Evolutionary conservation across 2,797 vertebrate species (phyloP).

Genomic region (Notolabrus celidotus): DNA sequence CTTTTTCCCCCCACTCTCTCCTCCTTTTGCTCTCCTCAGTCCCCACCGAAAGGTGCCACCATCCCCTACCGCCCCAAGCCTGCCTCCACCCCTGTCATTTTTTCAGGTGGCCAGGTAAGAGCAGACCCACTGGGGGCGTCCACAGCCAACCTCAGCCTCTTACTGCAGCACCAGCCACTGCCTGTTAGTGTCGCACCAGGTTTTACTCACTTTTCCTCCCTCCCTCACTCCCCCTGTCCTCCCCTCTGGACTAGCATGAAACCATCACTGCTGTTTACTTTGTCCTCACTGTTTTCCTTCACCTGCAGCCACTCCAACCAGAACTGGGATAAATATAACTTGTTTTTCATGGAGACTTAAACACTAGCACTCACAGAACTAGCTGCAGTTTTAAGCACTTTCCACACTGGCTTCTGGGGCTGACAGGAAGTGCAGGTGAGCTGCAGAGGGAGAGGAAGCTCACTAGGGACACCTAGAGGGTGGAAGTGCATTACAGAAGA

Average conservation of each 20-base stretch:
- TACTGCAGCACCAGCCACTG: constrained; percentile 99
- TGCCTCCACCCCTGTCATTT: constrained; percentile 99
- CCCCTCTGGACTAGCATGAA: constrained; percentile 65
- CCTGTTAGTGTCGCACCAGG: constrained; percentile 97
- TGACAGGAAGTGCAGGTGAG: too few relatives aligned
- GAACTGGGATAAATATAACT: constrained; percentile 48
- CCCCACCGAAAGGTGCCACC: constrained; percentile 99
- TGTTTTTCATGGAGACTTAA: too few relatives aligned
- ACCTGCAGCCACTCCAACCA: constrained; percentile 48
- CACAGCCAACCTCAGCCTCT: constrained; percentile 99
- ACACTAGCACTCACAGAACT: too few relatives aligned
- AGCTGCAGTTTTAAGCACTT: too few relatives aligned
- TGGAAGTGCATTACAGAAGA: constrained; percentile 8
- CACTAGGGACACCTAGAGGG: constrained; percentile 18
- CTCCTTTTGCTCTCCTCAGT: constrained; percentile 86
- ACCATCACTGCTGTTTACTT: constrained; percentile 64
- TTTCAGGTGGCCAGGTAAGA: constrained; percentile 99
- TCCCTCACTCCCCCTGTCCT: constrained; percentile 68
- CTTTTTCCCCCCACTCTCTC: constrained; percentile 56
- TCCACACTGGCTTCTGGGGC: too few relatives aligned
- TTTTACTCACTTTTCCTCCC: constrained; percentile 88
- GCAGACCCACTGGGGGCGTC: constrained; percentile 98
- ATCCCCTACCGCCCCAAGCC: constrained; percentile 99
- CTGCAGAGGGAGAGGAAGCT: not conserved
- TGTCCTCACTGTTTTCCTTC: constrained; percentile 55